These are phyloP conservation scores for Phenganax stokvisi DNA, from an alignment of 92 coral and sea anemone genomes.

Conservation along the genomic window DNA sequence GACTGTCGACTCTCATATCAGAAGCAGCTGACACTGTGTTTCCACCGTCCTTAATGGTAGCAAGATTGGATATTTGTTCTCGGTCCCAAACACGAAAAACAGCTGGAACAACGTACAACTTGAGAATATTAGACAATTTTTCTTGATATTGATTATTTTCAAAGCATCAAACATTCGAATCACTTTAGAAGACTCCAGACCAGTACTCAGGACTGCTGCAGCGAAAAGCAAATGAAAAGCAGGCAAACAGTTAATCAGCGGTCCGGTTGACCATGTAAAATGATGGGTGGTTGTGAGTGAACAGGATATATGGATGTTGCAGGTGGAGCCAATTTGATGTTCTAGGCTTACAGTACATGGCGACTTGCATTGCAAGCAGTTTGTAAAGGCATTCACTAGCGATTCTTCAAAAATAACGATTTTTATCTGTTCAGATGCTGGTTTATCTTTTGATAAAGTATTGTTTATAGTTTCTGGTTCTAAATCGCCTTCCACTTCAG, in stretches of 20 bases:
- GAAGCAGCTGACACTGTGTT: constrained; percentile 37
- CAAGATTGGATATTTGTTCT: constrained; percentile 29
- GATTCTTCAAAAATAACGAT: constrained; percentile 42
- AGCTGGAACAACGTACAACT: constrained; percentile 41
- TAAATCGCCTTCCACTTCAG: constrained; percentile 29
- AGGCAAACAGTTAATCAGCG: constrained; percentile 42
- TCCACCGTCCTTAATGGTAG: constrained; percentile 19
- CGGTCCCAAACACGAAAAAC: constrained; percentile 41
- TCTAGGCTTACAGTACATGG: constrained; percentile 24
- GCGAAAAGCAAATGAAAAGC: constrained; percentile 45
- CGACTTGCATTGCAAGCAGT: constrained; percentile 37
- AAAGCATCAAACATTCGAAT: constrained; percentile 44
- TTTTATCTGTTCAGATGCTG: constrained; percentile 43
- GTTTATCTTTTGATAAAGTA: constrained; percentile 37
- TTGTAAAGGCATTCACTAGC: constrained; percentile 32
- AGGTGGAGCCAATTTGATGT: constrained; percentile 40
- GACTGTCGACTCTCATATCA: constrained; percentile 45
- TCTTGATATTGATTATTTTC: constrained; percentile 33
- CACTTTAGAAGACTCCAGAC: constrained; percentile 41
- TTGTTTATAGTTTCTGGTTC: constrained; percentile 17
- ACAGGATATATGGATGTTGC: constrained; percentile 38
- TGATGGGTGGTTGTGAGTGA: constrained; percentile 34
- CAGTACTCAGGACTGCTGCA: constrained; percentile 37
- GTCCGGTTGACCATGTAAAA: constrained; percentile 48
- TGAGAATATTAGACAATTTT: constrained; percentile 37